Percentiles rank a stretch among this genome's conserved stretches.
phyloP scores from a whole-genome alignment of 2,113 vertebrate species.

The Psophia crepitans region DNA sequence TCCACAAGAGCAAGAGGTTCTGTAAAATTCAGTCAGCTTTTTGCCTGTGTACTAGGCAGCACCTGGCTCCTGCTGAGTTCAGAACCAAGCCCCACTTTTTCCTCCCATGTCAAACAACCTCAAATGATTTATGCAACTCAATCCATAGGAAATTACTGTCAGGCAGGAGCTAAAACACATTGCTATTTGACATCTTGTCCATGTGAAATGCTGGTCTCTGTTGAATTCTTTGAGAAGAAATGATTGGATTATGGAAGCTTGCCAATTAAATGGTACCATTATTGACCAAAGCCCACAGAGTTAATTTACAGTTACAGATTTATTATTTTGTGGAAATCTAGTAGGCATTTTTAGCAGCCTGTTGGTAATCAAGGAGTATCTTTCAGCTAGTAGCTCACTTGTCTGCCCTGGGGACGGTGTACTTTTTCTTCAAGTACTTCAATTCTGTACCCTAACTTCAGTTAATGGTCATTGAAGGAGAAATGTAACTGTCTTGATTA shows the following conservation, averaged over 20 bases:
- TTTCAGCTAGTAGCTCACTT: background rate
- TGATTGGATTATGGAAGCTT: background rate
- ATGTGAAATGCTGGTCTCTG: background rate
- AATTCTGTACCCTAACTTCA: background rate
- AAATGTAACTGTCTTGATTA: background rate
- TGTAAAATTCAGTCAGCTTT: background rate
- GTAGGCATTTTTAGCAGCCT: background rate
- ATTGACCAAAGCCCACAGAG: background rate
- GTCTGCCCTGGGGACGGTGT: background rate
- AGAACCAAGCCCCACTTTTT: background rate
- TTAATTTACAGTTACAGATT: background rate
- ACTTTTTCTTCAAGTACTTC: background rate
- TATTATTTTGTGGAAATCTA: background rate
- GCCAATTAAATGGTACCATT: background rate
- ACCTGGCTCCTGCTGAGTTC: background rate
- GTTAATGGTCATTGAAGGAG: background rate
- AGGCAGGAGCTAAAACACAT: background rate
- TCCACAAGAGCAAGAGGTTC: background rate
- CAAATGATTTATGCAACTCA: background rate
- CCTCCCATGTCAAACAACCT: background rate
- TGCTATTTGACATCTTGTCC: background rate
- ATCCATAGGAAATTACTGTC: background rate
- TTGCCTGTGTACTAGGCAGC: background rate
- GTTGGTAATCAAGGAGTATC: background rate
- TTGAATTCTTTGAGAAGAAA: background rate